Percentiles rank a stretch among this genome's conserved stretches.
Conservation (phyloP, 2,888 invertebrate species). For the Ochropacha duplaris region DNA sequence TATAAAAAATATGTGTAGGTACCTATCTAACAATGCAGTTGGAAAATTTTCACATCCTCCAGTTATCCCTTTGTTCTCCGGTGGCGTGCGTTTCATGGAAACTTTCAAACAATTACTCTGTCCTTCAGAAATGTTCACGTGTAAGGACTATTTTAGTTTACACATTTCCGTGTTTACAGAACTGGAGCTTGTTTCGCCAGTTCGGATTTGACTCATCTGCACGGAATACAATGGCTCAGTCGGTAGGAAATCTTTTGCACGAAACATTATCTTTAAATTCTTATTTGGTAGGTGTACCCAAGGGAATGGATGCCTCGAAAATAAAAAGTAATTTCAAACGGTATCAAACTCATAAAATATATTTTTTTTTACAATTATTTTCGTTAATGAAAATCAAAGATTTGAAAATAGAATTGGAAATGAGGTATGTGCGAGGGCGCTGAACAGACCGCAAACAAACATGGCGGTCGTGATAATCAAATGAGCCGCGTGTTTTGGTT, state of each 20-base stretch:
- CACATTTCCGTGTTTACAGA: conserved; percentile 20
- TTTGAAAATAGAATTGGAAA: neutral
- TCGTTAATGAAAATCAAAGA: neutral
- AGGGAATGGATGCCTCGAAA: no score
- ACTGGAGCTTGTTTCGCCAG: conserved; percentile 14
- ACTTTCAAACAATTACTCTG: conserved; percentile 29
- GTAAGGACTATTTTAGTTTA: conserved; percentile 22
- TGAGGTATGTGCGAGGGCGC: neutral
- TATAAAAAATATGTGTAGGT: no score
- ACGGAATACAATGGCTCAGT: neutral
- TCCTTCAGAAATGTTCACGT: conserved; percentile 22
- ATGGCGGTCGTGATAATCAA: conserved; percentile 12
- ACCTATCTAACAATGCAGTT: conserved; percentile 19
- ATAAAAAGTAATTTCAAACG: neutral
- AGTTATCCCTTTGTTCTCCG: conserved; percentile 27
- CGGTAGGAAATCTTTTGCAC: no score
- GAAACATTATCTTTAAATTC: no score
- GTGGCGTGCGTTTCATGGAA: conserved; percentile 23
- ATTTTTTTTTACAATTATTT: no score
- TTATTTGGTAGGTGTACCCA: no score
- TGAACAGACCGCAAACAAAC: conserved; percentile 9
- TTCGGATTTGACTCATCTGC: neutral
- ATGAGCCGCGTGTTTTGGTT: conserved; percentile 15
- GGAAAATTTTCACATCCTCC: conserved; percentile 32
- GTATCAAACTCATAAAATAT: no score